Evolutionary conservation across 30 jellyfish, hydroid and myxozoan genomes (phyloP).

Genomic region (Morbakka virulenta): DNA sequence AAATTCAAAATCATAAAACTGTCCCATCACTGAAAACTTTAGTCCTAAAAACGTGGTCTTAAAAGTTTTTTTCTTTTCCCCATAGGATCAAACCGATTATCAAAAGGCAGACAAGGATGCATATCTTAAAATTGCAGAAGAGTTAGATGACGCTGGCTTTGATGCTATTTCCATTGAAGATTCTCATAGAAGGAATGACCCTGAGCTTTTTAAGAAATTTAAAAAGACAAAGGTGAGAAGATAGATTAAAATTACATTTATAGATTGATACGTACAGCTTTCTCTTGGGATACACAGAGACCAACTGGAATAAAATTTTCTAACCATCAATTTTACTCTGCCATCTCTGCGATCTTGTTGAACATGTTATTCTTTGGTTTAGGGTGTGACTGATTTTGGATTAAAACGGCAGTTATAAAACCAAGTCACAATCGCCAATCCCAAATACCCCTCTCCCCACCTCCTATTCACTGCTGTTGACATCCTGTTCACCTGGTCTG

Average conservation of each 20-base stretch:
- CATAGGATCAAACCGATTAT: constrained; percentile 84
- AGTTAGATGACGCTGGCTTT: constrained; percentile 65
- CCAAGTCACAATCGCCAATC: too few relatives aligned
- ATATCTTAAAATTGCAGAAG: constrained; percentile 46
- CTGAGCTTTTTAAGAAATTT: constrained; percentile 49
- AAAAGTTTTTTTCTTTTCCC: background rate
- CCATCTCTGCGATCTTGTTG: too few relatives aligned
- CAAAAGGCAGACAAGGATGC: constrained; percentile 74
- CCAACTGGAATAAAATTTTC: background rate
- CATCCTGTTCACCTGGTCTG: too few relatives aligned
- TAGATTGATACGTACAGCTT: background rate
- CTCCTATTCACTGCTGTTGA: too few relatives aligned
- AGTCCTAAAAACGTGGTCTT: too few relatives aligned
- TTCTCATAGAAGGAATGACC: constrained; percentile 72
- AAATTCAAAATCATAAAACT: too few relatives aligned
- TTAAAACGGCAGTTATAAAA: too few relatives aligned
- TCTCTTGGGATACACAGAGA: background rate
- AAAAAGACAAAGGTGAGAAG: constrained; percentile 64
- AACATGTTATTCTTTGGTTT: too few relatives aligned
- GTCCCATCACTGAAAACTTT: too few relatives aligned
- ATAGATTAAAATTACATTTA: background rate
- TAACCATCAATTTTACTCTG: too few relatives aligned
- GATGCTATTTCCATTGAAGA: constrained; percentile 86
- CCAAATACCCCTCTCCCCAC: too few relatives aligned
- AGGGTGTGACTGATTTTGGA: too few relatives aligned